Conservation (phyloP, 2,113 vertebrate species). For the Dicaeum eximium region DNA sequence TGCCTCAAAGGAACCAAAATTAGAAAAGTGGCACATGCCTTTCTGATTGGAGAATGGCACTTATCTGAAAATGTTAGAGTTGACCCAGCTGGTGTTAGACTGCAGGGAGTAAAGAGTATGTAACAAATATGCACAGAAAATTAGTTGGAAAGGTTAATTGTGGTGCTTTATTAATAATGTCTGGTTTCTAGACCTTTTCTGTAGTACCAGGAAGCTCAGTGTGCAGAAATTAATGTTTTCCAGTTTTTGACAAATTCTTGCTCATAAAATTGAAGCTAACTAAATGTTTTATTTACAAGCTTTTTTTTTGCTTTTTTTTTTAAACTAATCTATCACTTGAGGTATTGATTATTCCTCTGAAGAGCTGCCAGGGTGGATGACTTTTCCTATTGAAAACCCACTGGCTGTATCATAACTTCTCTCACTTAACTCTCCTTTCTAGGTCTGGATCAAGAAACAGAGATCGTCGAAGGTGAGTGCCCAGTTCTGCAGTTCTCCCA, state of each 20-base stretch:
- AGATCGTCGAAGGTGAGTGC: conserved; percentile 81
- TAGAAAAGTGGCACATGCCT: neutral
- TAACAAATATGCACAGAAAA: neutral
- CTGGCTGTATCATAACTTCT: neutral
- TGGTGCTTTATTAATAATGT: neutral
- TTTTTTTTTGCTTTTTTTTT: neutral
- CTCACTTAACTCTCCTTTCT: neutral
- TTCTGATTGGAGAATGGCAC: neutral
- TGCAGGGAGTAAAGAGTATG: neutral
- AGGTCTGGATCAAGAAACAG: conserved; percentile 90
- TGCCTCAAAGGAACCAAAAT: neutral
- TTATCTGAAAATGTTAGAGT: neutral
- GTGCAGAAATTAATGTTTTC: neutral
- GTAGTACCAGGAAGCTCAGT: neutral
- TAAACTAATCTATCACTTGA: neutral
- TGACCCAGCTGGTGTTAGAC: neutral
- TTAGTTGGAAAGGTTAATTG: neutral
- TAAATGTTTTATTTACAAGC: neutral
- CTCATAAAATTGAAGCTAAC: neutral
- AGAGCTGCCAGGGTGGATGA: neutral
- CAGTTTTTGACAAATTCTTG: neutral
- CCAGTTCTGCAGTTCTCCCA: neutral
- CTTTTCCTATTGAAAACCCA: neutral
- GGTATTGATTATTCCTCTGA: neutral
- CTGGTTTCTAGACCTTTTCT: neutral